phyloP scores from a whole-genome alignment of 2,888 invertebrate species.

The Papilio gigon region DNA sequence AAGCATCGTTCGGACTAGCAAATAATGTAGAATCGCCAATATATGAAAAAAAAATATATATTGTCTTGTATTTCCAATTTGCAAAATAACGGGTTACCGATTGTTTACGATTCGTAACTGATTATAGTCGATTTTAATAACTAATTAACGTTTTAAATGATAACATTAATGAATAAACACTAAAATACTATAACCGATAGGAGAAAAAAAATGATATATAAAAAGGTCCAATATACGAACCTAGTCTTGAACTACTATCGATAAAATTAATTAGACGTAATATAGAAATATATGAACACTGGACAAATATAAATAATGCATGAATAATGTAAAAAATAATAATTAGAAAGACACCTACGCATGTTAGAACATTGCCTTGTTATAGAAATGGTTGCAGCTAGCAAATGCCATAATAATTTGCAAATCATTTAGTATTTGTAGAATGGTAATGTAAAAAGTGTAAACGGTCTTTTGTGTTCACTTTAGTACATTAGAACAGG shows the following conservation, averaged over 20 bases:
- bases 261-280: too few species aligned
- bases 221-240: neutral
- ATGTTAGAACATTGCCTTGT: neutral
- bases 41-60: too few species aligned
- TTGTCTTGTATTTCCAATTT: too few species aligned
- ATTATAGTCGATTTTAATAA: neutral
- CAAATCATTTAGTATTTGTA: neutral
- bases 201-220: neutral
- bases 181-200: neutral
- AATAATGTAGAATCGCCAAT: neutral
- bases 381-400: neutral
- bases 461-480: constrained; percentile 61
- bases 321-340: neutral
- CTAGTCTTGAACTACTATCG: neutral
- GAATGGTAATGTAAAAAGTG: constrained; percentile 23
- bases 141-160: neutral
- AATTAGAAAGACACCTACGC: neutral
- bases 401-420: neutral
- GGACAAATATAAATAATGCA: neutral
- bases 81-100: neutral
- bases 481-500: constrained; percentile 45
- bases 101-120: neutral
- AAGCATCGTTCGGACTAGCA: neutral
- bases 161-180: neutral
- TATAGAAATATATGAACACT: constrained; percentile 8